Percentiles rank a stretch among this genome's conserved stretches.
phyloP scores from a whole-genome alignment of 2,888 invertebrate genomes.

The Apodemia duryi region DNA sequence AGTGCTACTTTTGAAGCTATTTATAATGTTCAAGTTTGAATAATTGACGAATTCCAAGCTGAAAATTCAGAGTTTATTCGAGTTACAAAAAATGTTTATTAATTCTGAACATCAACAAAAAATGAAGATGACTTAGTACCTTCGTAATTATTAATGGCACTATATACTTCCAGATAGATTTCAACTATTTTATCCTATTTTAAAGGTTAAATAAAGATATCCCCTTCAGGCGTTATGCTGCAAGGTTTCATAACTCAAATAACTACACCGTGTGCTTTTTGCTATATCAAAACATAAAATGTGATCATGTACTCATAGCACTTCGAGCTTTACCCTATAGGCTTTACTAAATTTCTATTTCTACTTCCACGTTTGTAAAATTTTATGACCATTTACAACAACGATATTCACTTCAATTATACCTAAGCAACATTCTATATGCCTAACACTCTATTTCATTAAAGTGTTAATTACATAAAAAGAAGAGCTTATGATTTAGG shows the following conservation, averaged over 20 bases:
- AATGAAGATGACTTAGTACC: background rate
- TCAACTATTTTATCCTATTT: too few relatives aligned
- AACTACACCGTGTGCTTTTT: slow-evolving; percentile 19
- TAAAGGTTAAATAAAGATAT: background rate
- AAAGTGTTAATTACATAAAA: slow-evolving; percentile 28
- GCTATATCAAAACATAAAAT: slow-evolving; percentile 32
- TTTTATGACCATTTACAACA: slow-evolving; percentile 21
- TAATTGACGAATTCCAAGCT: background rate
- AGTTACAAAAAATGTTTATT: background rate
- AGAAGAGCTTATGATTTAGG: slow-evolving; percentile 72
- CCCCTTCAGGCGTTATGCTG: background rate
- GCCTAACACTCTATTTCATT: slow-evolving; percentile 26
- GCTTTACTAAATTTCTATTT: slow-evolving; percentile 45
- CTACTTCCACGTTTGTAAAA: slow-evolving; percentile 22
- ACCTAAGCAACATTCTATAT: background rate
- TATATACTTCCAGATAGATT: background rate
- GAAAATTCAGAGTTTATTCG: background rate
- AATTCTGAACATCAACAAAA: background rate
- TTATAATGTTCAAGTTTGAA: background rate
- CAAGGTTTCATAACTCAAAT: background rate
- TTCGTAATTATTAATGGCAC: background rate
- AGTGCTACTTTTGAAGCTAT: background rate
- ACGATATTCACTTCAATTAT: slow-evolving; percentile 23
- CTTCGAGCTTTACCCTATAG: slow-evolving; percentile 72
- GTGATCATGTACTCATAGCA: slow-evolving; percentile 49